phyloP scores from a whole-genome alignment of 35 echinoderm and acorn worm genomes.

The Amphiura filiformis region DNA sequence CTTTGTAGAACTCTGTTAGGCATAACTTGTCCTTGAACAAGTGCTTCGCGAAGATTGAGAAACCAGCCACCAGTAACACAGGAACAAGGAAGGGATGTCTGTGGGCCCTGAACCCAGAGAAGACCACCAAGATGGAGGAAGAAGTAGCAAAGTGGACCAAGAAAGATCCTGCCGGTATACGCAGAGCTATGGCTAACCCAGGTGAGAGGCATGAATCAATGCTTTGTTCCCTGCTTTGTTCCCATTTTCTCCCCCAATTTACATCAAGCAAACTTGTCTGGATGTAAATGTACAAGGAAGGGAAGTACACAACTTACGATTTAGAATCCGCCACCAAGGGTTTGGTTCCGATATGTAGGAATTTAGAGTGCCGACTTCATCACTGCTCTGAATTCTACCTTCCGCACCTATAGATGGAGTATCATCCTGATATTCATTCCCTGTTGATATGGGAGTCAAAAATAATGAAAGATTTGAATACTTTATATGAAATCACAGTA shows the following conservation, averaged over 20 bases:
- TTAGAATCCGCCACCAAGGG: neutral
- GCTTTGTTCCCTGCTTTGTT: no score
- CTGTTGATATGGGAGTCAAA: no score
- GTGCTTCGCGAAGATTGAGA: constrained; percentile 98
- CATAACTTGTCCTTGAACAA: constrained; percentile 99
- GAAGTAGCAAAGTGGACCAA: constrained; percentile 95
- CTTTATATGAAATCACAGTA: no score
- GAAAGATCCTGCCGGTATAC: constrained; percentile 89
- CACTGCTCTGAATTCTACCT: no score
- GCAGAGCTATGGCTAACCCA: constrained; percentile 90
- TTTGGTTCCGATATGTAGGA: no score
- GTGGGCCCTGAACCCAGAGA: constrained; percentile 98
- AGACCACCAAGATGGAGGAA: constrained; percentile 94
- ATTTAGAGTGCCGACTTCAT: no score
- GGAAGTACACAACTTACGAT: no score
- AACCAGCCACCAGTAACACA: constrained; percentile 52
- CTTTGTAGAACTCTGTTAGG: constrained; percentile 87
- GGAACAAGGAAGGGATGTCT: constrained; percentile 87
- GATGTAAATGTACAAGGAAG: neutral
- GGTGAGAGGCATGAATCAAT: constrained; percentile 34
- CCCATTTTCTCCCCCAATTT: neutral
- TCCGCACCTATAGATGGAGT: no score
- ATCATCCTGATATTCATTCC: no score
- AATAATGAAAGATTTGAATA: no score
- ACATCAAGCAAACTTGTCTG: no score